Evolutionary conservation across 2,797 vertebrate species (phyloP), one percentile per base, ranked within the genome.

Genomic region (Mormyrops boulengeri): DNA sequence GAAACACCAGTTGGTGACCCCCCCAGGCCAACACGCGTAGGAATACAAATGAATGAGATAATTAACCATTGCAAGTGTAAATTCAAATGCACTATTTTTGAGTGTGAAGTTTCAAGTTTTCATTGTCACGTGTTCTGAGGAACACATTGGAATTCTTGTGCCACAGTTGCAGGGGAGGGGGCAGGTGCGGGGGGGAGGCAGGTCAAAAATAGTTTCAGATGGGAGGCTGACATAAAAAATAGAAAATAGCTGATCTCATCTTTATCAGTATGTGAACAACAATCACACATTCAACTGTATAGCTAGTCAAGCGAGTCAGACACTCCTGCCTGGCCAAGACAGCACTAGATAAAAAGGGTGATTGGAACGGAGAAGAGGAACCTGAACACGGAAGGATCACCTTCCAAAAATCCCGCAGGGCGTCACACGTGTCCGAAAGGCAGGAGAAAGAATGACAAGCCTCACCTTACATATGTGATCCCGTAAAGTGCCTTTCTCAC

Each of bases 381-480:
- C 38, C 30, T 14, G 4, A 38, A 73, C 66, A 34, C 12, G 66
- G 12, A 38, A 73, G 12, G 66, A 17, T 73, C 4, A 2, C 12
- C 12, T 34, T 69, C 11, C 30, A 5, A 34, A 34, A 69, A 69
- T 69, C 4, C 12, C 26, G 4, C 26, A 17, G 30, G 66, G 66
- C 0, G 12, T 69, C 62, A 69, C 62, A 69, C 11, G 1, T 34
- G 26, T 34, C 62, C 1, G 1, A 38, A 57, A 41, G 30, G 49
- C 14, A 1, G 85, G 4, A 19, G 26, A 3, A 57, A 57, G 26
- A 53, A 14, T 38, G 9, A 55, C 6, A 34, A 14, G 55, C 8
- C 53, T 41, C 96, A 99, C 98, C 98, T 99, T 99, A 93, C 97
- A 98, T 94, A 99, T 97, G 92, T 97, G 96, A 94, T 99, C 98